Conservation (phyloP, 1,140 invertebrate species). For the Philopotamus ludificatus region DNA sequence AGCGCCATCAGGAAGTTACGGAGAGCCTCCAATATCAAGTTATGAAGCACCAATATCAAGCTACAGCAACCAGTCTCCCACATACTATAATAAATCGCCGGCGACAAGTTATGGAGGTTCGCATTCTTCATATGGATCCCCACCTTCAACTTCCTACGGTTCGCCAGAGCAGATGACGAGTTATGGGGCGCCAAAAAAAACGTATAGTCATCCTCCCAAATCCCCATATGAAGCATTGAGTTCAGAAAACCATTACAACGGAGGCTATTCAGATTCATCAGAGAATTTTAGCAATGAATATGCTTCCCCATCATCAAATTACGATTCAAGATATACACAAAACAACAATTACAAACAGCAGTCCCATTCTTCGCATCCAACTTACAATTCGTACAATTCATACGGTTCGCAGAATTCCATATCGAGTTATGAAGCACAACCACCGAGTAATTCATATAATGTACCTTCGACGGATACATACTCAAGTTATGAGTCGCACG, state of each 20-base stretch:
- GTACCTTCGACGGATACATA: conserved; percentile 18
- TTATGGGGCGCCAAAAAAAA: conserved; percentile 31
- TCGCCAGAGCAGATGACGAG: conserved; percentile 26
- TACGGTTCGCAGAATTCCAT: conserved; percentile 8
- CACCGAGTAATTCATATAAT: conserved; percentile 20
- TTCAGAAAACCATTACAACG: conserved; percentile 21
- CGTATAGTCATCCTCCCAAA: conserved; percentile 22
- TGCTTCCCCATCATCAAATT: conserved; percentile 1
- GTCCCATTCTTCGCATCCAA: not conserved
- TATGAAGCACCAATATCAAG: conserved; percentile 33
- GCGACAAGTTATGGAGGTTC: conserved; percentile 33
- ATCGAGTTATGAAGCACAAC: not conserved
- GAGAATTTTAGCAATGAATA: conserved; percentile 22
- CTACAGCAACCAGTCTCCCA: conserved; percentile 18
- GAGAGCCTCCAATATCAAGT: conserved; percentile 29
- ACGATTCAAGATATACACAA: conserved; percentile 13
- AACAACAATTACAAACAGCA: not conserved
- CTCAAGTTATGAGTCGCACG: conserved; percentile 26
- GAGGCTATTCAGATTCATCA: conserved; percentile 13
- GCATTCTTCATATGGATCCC: conserved; percentile 14
- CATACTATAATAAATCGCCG: conserved; percentile 15
- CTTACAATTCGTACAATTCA: conserved; percentile 16
- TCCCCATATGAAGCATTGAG: conserved; percentile 16
- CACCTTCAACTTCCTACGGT: conserved; percentile 32
- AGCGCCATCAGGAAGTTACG: conserved; percentile 27